Percentiles rank a stretch among this genome's conserved stretches.
These are phyloP conservation scores for Pelobates fuscus DNA, from an alignment of 2,113 vertebrate species.

Conservation along the genomic window DNA sequence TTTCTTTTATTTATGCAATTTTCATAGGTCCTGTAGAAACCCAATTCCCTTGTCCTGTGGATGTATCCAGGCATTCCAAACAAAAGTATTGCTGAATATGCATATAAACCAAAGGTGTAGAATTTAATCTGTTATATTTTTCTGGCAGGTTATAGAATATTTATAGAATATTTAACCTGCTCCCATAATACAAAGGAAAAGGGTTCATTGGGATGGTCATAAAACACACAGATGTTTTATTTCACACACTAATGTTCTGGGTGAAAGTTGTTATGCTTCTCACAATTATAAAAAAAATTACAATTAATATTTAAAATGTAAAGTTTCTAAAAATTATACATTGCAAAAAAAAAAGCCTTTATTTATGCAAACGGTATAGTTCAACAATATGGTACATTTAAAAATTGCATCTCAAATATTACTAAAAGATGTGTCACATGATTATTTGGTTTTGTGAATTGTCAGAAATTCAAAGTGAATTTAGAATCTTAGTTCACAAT, in stretches of 20 bases:
- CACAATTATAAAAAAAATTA: constrained; percentile 8
- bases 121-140: constrained; percentile 53
- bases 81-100: constrained; percentile 57
- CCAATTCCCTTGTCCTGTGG: constrained; percentile 63
- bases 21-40: constrained; percentile 65
- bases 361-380: too few species aligned
- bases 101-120: constrained; percentile 47
- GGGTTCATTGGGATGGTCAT: constrained; percentile 50
- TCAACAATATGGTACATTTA: not conserved
- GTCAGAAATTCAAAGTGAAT: too few species aligned
- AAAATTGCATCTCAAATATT: not conserved
- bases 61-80: constrained; percentile 64
- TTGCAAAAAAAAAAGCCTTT: too few species aligned
- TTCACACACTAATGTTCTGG: constrained; percentile 37
- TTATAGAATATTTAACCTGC: constrained; percentile 53
- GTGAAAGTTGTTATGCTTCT: constrained; percentile 13
- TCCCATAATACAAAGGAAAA: constrained; percentile 51
- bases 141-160: constrained; percentile 36
- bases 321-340: not conserved
- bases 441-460: too few species aligned
- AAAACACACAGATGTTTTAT: constrained; percentile 54
- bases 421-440: too few species aligned
- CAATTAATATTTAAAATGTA: not conserved
- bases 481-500: too few species aligned
- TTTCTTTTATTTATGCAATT: constrained; percentile 72